Evolutionary conservation across 2,888 invertebrate genomes (phyloP), one percentile per base, ranked within the genome.

Genomic region (Hypolimnas misippus): DNA sequence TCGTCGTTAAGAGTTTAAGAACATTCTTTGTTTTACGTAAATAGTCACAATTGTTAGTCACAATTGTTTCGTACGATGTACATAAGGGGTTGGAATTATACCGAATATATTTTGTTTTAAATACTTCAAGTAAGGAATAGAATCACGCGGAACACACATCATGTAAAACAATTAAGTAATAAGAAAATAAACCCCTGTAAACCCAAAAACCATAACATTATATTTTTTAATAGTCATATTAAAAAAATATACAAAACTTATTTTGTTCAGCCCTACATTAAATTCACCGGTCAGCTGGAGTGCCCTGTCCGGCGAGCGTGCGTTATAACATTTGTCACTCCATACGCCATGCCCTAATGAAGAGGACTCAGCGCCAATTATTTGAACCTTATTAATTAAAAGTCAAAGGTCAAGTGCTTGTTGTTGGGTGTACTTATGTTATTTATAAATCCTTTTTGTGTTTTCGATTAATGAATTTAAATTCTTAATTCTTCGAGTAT

Each of bases 301-400:
- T 76, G 66, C 49, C 62, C 38, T 40, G 60, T 53, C 61, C 61
- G 50, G 50, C 40, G 56, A 63, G 58, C 55, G 70, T 67, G 71
- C 73, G 76, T 73, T 77, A 77, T 73, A 83, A 84, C 82, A 83
- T 82, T 84, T 84, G 88, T 88, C 89, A 86, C 82, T 83, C 83
- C 65, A 66, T 57, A 62, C 62, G 49, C 60, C 57, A 73, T 69
- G 73, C 62, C 65, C 62, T 76, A 77, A 79, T 83, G 79, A 80
- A 79, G 81, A 67, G 75, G 52, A 63, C 66, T 66, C 68, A 66
- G 60, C 19, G 57, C 69, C 66, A 77, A 73, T 76, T 81, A 81
- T 80, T 81, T 79, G 73, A 68, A 72, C 52, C 70, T 69, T 69
- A 72, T 83, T 85, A 85, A 87, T 88, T 87, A 86, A 79, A 72